Conservation (phyloP, 2,113 vertebrate species). For the Accipiter cooperii region DNA sequence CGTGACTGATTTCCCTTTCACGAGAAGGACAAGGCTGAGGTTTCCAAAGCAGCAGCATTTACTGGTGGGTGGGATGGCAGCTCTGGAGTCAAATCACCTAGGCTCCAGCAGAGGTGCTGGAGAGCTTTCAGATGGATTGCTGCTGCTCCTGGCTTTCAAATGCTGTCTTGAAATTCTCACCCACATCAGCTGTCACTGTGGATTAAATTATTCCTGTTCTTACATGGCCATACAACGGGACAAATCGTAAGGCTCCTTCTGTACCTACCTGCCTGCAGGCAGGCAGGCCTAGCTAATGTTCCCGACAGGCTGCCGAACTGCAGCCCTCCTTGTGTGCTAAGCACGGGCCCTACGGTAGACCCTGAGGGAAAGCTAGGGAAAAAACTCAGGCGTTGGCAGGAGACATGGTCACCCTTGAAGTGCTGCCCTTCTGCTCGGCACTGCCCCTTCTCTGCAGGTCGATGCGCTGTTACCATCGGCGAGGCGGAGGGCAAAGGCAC, state of each 20-base stretch:
- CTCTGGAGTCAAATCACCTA: neutral
- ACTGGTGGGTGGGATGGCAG: neutral
- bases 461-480: rapidly evolving
- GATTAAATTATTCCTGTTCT: neutral
- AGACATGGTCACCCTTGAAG: neutral
- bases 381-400: neutral
- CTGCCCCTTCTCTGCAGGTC: neutral
- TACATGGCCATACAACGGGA: neutral
- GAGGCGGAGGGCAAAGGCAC: neutral
- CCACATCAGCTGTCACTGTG: neutral
- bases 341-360: neutral
- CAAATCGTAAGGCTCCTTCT: neutral
- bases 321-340: neutral
- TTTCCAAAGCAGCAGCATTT: neutral
- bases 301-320: neutral
- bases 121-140: neutral
- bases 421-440: neutral
- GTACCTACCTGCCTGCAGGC: neutral
- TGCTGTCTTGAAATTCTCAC: neutral
- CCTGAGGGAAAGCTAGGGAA: neutral
- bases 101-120: neutral
- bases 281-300: neutral
- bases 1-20: neutral
- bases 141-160: neutral
- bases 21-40: neutral